Percentiles rank a stretch among this genome's conserved stretches.
Conservation (phyloP, 2,113 vertebrate genomes). For the Petrocephalus microphthalmus region DNA sequence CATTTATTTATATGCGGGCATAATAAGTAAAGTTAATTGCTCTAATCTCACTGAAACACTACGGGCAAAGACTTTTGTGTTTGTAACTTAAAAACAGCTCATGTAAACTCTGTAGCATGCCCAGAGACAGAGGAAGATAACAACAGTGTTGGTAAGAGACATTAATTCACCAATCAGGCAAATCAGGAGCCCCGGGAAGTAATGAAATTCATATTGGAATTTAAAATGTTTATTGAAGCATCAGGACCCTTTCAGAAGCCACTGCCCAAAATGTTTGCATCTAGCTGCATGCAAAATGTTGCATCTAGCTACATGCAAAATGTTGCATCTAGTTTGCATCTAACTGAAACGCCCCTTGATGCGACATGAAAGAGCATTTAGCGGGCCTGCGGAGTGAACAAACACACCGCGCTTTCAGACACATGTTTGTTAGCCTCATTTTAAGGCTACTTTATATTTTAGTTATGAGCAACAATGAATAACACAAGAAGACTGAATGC, state of each 20-base stretch:
- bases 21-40: slow-evolving; percentile 21
- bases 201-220: background rate
- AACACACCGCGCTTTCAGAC: background rate
- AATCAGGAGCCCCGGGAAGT: background rate
- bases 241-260: background rate
- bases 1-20: slow-evolving; percentile 16
- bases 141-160: background rate
- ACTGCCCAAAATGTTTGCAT: background rate
- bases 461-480: background rate
- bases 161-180: background rate
- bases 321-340: background rate
- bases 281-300: no score
- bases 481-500: background rate
- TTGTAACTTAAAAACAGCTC: slow-evolving; percentile 1
- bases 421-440: background rate
- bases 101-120: slow-evolving; percentile 1
- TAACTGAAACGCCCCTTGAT: background rate
- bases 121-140: background rate
- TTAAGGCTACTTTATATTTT: background rate
- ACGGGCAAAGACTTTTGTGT: slow-evolving; percentile 1
- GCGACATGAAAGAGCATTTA: background rate
- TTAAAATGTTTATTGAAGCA: background rate
- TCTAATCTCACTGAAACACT: background rate
- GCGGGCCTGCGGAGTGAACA: background rate
- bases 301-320: no score